These are phyloP conservation scores for Pheosia tremula DNA, from an alignment of 2,888 invertebrate species.

Conservation along the genomic window DNA sequence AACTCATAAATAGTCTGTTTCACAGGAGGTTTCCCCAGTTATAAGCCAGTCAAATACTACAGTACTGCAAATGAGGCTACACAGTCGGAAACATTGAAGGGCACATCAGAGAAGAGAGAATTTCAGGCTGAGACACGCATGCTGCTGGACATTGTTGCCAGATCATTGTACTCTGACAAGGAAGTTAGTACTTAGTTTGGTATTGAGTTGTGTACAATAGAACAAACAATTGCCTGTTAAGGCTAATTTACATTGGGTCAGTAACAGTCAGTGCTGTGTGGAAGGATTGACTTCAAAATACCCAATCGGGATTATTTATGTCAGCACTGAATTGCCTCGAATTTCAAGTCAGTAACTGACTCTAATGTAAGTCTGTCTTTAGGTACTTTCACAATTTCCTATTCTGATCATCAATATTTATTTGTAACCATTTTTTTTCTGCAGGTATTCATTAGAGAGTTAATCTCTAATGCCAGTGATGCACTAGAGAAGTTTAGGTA, in stretches of 20 bases:
- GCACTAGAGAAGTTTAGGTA: conserved; percentile 98
- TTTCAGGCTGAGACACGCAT: conserved; percentile 99
- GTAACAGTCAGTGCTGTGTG: too few species aligned
- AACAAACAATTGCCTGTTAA: too few species aligned
- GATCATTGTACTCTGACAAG: conserved; percentile 98
- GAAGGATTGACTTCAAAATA: too few species aligned
- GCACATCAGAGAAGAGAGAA: conserved; percentile 90
- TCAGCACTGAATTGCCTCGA: too few species aligned
- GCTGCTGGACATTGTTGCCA: conserved; percentile 98
- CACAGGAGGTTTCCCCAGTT: conserved; percentile 23
- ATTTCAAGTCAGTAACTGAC: too few species aligned
- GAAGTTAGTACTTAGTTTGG: conserved; percentile 75
- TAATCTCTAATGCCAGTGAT: conserved; percentile 98
- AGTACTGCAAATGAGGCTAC: conserved; percentile 45
- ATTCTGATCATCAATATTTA: too few species aligned
- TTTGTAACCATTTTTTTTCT: conserved; percentile 11
- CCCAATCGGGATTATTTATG: too few species aligned
- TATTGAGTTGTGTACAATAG: neutral
- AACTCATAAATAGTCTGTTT: conserved; percentile 5
- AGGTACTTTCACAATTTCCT: too few species aligned
- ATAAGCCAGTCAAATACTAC: conserved; percentile 38
- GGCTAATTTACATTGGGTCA: too few species aligned
- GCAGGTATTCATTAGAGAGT: conserved; percentile 96
- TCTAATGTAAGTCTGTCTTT: too few species aligned
- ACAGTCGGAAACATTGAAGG: conserved; percentile 73